A percentile compares a stretch with the other conserved stretches of the same genome.
These are phyloP conservation scores for Diphyllodes magnificus DNA, from an alignment of 2,113 vertebrate species.

Conservation along the genomic window DNA sequence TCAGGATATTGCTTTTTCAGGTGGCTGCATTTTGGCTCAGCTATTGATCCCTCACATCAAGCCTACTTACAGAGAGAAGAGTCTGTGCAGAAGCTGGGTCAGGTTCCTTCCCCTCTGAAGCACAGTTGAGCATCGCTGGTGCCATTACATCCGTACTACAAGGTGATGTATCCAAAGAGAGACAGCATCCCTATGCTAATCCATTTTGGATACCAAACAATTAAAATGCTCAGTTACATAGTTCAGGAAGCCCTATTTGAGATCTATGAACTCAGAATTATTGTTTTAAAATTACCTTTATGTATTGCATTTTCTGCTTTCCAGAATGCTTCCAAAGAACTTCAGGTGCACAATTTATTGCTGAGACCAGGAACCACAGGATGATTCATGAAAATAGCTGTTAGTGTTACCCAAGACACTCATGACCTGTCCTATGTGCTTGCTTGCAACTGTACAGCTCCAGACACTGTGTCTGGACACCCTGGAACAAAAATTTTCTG, in stretches of 20 bases:
- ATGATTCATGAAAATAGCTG: not conserved
- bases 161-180: not conserved
- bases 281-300: not conserved
- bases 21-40: not conserved
- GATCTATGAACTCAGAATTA: not conserved
- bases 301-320: not conserved
- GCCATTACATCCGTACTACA: rapidly evolving
- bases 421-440: not conserved
- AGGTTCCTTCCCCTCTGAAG: not conserved
- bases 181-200: not conserved
- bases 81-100: not conserved
- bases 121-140: not conserved
- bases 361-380: not conserved
- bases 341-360: not conserved
- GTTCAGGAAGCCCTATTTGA: not conserved
- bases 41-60: not conserved
- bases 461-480: not conserved
- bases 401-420: not conserved
- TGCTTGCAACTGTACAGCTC: not conserved
- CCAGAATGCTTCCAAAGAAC: not conserved
- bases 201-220: not conserved
- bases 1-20: not conserved
- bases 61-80: not conserved
- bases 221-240: not conserved
- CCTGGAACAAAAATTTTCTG: not conserved